A percentile compares a stretch with the other conserved stretches of the same genome.
Evolutionary conservation across 2,113 vertebrate species (phyloP).

Genomic region (Xenopus borealis): DNA sequence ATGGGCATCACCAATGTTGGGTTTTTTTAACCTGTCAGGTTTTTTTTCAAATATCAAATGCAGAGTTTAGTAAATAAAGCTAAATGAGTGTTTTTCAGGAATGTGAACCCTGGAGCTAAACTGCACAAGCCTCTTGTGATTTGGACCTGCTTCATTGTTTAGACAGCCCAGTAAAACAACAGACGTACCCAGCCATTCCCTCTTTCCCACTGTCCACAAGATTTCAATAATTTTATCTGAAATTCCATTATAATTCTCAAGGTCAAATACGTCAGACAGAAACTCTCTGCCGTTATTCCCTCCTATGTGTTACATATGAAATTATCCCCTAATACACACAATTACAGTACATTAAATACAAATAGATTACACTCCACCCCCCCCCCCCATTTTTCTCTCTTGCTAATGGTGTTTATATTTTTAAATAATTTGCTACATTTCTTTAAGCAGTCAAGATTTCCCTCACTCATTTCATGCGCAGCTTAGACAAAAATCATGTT

Average conservation of each 20-base stretch:
- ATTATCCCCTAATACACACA: no score
- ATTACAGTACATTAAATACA: no score
- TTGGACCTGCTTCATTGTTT: constrained; percentile 83
- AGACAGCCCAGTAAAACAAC: constrained; percentile 82
- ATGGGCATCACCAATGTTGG: constrained; percentile 62
- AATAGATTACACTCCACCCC: no score
- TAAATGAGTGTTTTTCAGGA: constrained; percentile 77
- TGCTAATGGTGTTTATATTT: no score
- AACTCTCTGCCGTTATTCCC: constrained; percentile 50
- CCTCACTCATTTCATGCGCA: no score
- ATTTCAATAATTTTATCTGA: constrained; percentile 81
- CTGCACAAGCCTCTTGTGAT: constrained; percentile 78
- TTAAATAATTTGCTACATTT: no score
- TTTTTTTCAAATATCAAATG: constrained; percentile 67
- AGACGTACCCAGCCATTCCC: constrained; percentile 79
- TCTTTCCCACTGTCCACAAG: constrained; percentile 78
- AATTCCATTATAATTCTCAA: constrained; percentile 80
- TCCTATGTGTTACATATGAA: neutral
- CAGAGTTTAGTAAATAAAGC: constrained; percentile 84
- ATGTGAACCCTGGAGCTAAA: constrained; percentile 77
- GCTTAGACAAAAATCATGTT: no score
- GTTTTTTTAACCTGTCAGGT: constrained; percentile 75
- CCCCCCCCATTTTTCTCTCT: no score
- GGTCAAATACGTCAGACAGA: constrained; percentile 72
- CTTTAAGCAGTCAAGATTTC: no score